Percentiles rank a stretch among this genome's conserved stretches.
Conservation (phyloP, 2,113 vertebrate genomes). For the Barbus barbus region DNA sequence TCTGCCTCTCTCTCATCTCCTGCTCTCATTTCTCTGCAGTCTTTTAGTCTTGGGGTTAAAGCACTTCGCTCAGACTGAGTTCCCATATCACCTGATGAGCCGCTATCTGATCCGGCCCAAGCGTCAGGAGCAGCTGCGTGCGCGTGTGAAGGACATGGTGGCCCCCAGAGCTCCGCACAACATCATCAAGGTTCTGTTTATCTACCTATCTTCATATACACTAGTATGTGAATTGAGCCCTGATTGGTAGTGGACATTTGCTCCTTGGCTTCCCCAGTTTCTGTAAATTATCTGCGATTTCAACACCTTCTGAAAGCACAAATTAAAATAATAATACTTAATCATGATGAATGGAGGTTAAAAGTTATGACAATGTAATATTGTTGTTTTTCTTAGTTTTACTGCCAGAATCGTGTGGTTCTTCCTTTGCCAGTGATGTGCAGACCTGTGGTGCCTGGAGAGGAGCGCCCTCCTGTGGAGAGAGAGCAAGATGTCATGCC, state of each 20-base stretch:
- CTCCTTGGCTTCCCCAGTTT: neutral
- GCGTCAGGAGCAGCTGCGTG: conserved; percentile 80
- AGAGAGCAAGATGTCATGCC: conserved; percentile 78
- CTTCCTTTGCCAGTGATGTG: conserved; percentile 76
- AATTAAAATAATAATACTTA: neutral
- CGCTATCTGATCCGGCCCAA: conserved; percentile 88
- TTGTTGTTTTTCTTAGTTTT: conserved; percentile 56
- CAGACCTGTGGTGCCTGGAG: conserved; percentile 72
- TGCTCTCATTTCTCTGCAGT: conserved; percentile 62
- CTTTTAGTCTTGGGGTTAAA: conserved; percentile 87
- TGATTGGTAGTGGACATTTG: neutral
- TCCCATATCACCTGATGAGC: conserved; percentile 85
- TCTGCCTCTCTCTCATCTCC: conserved; percentile 10
- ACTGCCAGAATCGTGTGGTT: conserved; percentile 68
- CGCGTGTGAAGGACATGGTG: conserved; percentile 84
- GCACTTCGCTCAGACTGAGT: conserved; percentile 85
- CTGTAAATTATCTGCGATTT: neutral
- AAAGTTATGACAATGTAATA: neutral
- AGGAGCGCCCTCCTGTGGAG: conserved; percentile 82
- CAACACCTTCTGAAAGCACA: neutral
- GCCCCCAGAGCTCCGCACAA: conserved; percentile 74
- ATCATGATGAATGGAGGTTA: neutral
- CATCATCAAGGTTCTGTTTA: conserved; percentile 78
- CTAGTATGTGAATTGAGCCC: neutral
- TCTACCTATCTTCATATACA: neutral